Evolutionary conservation across 2,113 vertebrate species (phyloP).

Genomic region (Eulemur rufifrons): DNA sequence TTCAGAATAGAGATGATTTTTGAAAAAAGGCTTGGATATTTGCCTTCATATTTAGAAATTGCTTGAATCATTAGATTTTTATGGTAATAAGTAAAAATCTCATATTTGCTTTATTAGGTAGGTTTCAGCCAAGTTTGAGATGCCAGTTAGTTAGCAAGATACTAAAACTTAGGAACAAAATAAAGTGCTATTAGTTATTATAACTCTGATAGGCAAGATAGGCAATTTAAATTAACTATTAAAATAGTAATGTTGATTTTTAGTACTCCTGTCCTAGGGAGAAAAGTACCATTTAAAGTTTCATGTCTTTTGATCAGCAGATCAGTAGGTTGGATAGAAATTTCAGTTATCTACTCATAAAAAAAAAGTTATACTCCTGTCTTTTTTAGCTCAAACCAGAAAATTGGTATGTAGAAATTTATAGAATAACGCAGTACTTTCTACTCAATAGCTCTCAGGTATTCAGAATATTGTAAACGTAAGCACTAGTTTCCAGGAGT

Average conservation of each 20-base stretch:
- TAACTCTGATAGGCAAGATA: background rate
- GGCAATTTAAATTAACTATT: background rate
- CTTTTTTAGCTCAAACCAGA: background rate
- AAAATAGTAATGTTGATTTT: background rate
- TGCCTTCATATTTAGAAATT: background rate
- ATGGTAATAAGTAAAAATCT: background rate
- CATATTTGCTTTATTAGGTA: background rate
- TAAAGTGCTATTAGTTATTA: background rate
- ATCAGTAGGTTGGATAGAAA: background rate
- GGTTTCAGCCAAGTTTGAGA: background rate
- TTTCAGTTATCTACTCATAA: background rate
- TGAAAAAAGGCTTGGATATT: background rate
- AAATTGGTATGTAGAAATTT: background rate
- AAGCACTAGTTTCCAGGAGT: background rate
- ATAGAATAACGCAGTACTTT: background rate
- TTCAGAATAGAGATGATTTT: background rate
- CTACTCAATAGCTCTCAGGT: background rate
- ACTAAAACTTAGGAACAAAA: background rate
- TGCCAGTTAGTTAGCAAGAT: background rate
- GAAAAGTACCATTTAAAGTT: background rate
- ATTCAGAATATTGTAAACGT: background rate
- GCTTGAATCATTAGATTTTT: background rate
- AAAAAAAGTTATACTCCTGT: background rate
- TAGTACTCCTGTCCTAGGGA: background rate
- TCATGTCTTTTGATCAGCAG: background rate